These are phyloP conservation scores for Ferdinandea cuprea DNA, from an alignment of 2,888 invertebrate genomes.

Conservation along the genomic window DNA sequence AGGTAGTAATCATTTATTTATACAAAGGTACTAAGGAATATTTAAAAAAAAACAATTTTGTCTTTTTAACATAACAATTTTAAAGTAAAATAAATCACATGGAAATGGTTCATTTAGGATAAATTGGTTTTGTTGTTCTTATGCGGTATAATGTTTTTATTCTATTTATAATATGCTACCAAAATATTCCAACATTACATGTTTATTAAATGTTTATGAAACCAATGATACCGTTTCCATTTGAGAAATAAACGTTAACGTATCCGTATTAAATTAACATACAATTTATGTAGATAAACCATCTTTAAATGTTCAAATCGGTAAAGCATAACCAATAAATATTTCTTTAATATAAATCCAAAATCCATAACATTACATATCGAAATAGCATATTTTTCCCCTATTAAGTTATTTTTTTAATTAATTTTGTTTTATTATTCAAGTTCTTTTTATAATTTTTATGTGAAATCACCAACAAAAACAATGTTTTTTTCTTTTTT, in stretches of 20 bases:
- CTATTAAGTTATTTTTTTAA: slow-evolving; percentile 3
- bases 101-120: slow-evolving; percentile 6
- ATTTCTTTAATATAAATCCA: slow-evolving; percentile 1
- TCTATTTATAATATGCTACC: no score
- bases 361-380: slow-evolving; percentile 30
- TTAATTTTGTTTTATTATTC: slow-evolving; percentile 51
- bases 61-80: slow-evolving; percentile 4
- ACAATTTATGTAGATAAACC: slow-evolving; percentile 21
- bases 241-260: slow-evolving; percentile 57
- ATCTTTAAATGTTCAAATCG: background rate
- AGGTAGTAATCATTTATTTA: slow-evolving; percentile 5
- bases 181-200: no score
- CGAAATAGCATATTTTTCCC: slow-evolving; percentile 16
- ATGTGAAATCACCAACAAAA: slow-evolving; percentile 82
- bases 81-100: slow-evolving; percentile 57
- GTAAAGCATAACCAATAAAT: slow-evolving; percentile 12
- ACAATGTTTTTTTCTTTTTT: slow-evolving; percentile 82
- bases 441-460: slow-evolving; percentile 74
- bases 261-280: slow-evolving; percentile 28
- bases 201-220: no score
- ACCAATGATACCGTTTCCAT: slow-evolving; percentile 35
- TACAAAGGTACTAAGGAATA: slow-evolving; percentile 9
- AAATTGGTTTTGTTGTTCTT: no score
- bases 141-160: no score
- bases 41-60: background rate